Evolutionary conservation across 2,888 invertebrate genomes (phyloP).

Genomic region (Netelia virgata): DNA sequence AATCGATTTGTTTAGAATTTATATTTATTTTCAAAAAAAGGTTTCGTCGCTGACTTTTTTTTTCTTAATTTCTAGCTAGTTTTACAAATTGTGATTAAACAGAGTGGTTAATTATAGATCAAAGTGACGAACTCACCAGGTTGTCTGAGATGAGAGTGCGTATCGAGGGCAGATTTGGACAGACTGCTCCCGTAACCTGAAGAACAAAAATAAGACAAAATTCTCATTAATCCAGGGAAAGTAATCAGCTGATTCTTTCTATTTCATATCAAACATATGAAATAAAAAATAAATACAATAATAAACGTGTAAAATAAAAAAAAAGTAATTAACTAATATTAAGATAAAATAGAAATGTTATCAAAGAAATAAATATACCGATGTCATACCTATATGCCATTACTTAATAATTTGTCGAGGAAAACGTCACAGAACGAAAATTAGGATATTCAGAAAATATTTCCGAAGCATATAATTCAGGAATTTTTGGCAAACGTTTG

Average conservation of each 20-base stretch:
- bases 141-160: constrained; percentile 95
- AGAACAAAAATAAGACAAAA: constrained; percentile 84
- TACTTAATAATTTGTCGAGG: too few relatives aligned
- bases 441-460: background rate
- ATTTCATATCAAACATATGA: too few relatives aligned
- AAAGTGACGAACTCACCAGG: constrained; percentile 89
- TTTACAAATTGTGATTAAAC: constrained; percentile 46
- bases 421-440: background rate
- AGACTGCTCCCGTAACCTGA: constrained; percentile 95
- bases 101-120: background rate
- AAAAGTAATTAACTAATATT: too few relatives aligned
- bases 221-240: background rate
- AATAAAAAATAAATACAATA: too few relatives aligned
- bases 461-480: background rate
- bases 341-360: too few relatives aligned
- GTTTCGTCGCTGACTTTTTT: background rate
- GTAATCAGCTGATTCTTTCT: too few relatives aligned
- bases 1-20: background rate
- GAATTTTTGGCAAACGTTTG: background rate
- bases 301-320: too few relatives aligned
- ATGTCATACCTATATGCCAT: too few relatives aligned
- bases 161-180: constrained; percentile 94
- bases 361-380: too few relatives aligned
- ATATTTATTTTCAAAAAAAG: background rate
- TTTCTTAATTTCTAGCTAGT: background rate